Percentiles rank a stretch among this genome's conserved stretches.
phyloP scores from a whole-genome alignment of 2,113 vertebrate species.

The Cyprinus carpio region DNA sequence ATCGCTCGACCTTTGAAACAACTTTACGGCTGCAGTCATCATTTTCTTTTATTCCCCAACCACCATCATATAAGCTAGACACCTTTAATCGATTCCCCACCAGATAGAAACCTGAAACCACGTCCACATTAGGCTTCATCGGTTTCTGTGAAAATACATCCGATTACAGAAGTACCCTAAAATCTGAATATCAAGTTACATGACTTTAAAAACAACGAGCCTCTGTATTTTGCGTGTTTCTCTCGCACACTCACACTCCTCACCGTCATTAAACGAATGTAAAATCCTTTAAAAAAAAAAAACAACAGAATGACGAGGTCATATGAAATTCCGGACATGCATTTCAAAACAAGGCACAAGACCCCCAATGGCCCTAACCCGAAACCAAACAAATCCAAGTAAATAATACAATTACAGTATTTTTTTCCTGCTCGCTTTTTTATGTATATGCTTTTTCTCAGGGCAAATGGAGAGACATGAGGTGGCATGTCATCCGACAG shows the following conservation, averaged over 20 bases:
- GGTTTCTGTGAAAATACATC: background rate
- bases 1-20: background rate
- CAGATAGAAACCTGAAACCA: background rate
- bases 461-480: slow-evolving; percentile 70
- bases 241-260: background rate
- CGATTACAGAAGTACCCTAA: background rate
- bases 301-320: slow-evolving; percentile 53
- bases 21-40: background rate
- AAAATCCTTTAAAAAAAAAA: slow-evolving; percentile 44
- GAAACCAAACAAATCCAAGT: background rate
- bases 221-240: background rate
- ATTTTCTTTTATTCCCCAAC: background rate
- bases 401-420: slow-evolving; percentile 37
- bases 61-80: background rate
- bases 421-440: background rate
- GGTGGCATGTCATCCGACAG: slow-evolving; percentile 58
- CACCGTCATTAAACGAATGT: background rate
- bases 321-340: slow-evolving; percentile 61
- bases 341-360: slow-evolving; percentile 56
- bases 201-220: background rate
- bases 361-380: slow-evolving; percentile 11
- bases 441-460: background rate
- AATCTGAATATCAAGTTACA: background rate
- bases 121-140: background rate
- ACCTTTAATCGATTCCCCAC: background rate